These are phyloP conservation scores for Hymenochirus boettgeri DNA, from an alignment of 2,113 vertebrate genomes.

Conservation along the genomic window DNA sequence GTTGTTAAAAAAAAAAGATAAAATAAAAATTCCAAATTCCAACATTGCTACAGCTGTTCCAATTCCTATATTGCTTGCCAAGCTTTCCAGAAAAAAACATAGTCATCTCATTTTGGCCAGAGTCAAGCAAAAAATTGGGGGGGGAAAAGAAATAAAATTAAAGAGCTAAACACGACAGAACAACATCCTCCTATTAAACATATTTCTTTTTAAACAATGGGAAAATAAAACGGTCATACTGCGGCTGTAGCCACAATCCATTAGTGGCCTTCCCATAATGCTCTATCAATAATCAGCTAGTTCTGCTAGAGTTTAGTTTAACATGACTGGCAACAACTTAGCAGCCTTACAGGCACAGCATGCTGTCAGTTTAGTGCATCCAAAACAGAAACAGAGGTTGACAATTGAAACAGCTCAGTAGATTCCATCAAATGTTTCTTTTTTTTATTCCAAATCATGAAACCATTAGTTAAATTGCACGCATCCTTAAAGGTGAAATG, in stretches of 20 bases:
- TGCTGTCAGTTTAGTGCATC: neutral
- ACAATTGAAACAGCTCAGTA: neutral
- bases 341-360: neutral
- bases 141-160: no score
- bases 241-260: neutral
- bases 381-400: neutral
- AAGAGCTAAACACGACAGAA: neutral
- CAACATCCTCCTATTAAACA: no score
- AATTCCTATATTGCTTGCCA: constrained; percentile 23
- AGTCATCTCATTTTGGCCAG: constrained; percentile 19
- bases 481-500: no score
- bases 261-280: neutral
- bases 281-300: neutral
- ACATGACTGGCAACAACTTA: neutral
- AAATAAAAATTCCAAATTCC: constrained; percentile 35
- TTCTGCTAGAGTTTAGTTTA: neutral
- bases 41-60: constrained; percentile 19
- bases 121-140: neutral
- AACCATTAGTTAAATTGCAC: no score
- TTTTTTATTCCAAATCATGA: no score
- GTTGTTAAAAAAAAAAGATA: constrained; percentile 31
- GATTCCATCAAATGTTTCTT: no score
- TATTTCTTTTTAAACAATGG: neutral
- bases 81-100: constrained; percentile 4
- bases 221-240: neutral